Percentiles rank a stretch among this genome's conserved stretches.
These are phyloP conservation scores for Tinea trinotella DNA, from an alignment of 2,888 invertebrate genomes.

Conservation along the genomic window DNA sequence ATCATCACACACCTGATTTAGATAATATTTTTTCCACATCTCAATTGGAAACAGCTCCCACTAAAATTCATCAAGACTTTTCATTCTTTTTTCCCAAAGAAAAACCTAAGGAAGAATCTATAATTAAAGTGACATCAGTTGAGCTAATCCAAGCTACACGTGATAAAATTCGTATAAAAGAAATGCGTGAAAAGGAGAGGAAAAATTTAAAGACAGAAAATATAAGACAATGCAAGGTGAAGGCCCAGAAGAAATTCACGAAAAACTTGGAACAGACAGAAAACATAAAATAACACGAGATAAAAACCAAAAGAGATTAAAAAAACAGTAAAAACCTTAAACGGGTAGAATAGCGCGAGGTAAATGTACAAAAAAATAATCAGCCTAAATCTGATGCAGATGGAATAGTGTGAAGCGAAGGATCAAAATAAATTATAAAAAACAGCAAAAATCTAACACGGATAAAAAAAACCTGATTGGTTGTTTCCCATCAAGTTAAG, in stretches of 20 bases:
- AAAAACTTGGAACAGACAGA: no score
- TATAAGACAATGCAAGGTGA: slow-evolving; percentile 5
- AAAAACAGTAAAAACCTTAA: no score
- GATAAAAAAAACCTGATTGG: neutral
- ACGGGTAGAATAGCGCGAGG: no score
- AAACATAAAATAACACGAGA: no score
- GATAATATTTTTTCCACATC: neutral
- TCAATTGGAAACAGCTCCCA: neutral
- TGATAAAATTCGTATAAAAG: slow-evolving; percentile 30
- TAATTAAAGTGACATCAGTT: slow-evolving; percentile 33
- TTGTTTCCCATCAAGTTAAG: no score
- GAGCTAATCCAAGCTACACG: slow-evolving; percentile 39
- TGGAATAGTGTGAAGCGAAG: no score
- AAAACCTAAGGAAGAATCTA: slow-evolving; percentile 21
- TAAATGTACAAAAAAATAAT: no score
- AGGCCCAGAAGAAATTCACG: no score
- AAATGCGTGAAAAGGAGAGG: slow-evolving; percentile 25
- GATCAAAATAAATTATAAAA: no score
- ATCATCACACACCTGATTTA: neutral
- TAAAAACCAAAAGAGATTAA: no score
- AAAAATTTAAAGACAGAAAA: slow-evolving; percentile 19
- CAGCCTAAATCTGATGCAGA: no score
- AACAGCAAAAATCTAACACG: neutral
- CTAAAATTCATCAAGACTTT: slow-evolving; percentile 30
- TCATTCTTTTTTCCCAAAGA: slow-evolving; percentile 37